These are phyloP conservation scores for Yponomeuta cagnagella DNA, from an alignment of 2,888 invertebrate genomes.

Conservation along the genomic window DNA sequence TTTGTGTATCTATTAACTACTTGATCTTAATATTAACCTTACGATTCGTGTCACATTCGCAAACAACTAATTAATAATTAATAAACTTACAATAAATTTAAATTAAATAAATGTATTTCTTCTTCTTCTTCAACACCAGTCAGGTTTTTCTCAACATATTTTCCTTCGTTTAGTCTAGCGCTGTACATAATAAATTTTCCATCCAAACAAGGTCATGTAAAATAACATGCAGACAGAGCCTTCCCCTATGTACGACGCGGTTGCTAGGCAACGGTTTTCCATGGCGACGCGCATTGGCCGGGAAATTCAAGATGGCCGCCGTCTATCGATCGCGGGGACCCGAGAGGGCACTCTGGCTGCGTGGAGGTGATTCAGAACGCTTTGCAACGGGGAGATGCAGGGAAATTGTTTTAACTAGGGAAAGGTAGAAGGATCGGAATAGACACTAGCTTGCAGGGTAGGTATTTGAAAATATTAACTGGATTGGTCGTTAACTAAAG, in stretches of 20 bases:
- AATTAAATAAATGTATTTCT: too few relatives aligned
- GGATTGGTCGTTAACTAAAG: too few relatives aligned
- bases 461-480: background rate
- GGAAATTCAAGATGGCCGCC: slow-evolving; percentile 73
- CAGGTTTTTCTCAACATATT: background rate
- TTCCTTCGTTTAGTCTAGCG: background rate
- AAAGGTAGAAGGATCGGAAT: background rate
- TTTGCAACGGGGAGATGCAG: slow-evolving; percentile 1
- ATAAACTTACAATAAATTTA: too few relatives aligned
- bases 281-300: slow-evolving; percentile 70
- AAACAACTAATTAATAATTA: too few relatives aligned
- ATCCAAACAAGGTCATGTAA: background rate
- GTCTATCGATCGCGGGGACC: slow-evolving; percentile 58
- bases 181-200: background rate
- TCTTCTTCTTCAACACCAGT: background rate
- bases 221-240: slow-evolving; percentile 32
- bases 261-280: slow-evolving; percentile 63
- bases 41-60: too few relatives aligned
- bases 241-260: slow-evolving; percentile 51
- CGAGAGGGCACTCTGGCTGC: slow-evolving; percentile 26
- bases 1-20: too few relatives aligned
- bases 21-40: too few relatives aligned
- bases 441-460: background rate
- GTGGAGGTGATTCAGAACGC: slow-evolving; percentile 29
- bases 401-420: background rate